Conservation (phyloP, 2,888 invertebrate species). For the Gortyna flavago region DNA sequence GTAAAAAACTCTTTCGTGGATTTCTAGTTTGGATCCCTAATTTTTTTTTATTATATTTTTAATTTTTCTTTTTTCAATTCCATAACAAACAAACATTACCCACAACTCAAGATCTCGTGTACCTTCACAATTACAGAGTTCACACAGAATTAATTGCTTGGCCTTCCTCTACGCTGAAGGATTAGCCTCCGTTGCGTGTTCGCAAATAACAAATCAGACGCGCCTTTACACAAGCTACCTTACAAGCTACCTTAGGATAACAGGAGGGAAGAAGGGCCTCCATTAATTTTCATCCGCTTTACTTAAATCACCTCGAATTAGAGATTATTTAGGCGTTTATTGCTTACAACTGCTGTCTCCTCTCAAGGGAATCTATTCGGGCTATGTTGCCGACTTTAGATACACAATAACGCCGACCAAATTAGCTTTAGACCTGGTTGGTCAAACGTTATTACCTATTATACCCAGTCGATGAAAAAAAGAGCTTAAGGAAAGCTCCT, state of each 20-base stretch:
- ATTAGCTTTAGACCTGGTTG: constrained; percentile 54
- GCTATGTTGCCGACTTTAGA: constrained; percentile 33
- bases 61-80: background rate
- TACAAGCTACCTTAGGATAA: too few relatives aligned
- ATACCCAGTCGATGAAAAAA: constrained; percentile 17
- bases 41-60: background rate
- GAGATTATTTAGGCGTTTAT: constrained; percentile 73
- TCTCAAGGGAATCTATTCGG: constrained; percentile 59
- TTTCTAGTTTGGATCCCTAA: background rate
- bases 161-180: constrained; percentile 64
- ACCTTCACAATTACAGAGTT: constrained; percentile 37
- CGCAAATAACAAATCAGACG: constrained; percentile 75
- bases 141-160: constrained; percentile 68
- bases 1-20: background rate
- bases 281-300: constrained; percentile 80
- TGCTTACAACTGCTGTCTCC: constrained; percentile 60
- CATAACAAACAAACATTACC: constrained; percentile 21
- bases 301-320: constrained; percentile 75
- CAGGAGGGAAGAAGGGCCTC: constrained; percentile 66
- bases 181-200: constrained; percentile 75
- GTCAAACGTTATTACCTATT: constrained; percentile 38
- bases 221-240: constrained; percentile 68
- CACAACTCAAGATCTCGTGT: constrained; percentile 27
- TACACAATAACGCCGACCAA: constrained; percentile 37
- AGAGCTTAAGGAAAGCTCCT: constrained; percentile 33